These are phyloP conservation scores for Artibeus jamaicensis DNA, from an alignment of 2,797 vertebrate genomes.

Conservation along the genomic window DNA sequence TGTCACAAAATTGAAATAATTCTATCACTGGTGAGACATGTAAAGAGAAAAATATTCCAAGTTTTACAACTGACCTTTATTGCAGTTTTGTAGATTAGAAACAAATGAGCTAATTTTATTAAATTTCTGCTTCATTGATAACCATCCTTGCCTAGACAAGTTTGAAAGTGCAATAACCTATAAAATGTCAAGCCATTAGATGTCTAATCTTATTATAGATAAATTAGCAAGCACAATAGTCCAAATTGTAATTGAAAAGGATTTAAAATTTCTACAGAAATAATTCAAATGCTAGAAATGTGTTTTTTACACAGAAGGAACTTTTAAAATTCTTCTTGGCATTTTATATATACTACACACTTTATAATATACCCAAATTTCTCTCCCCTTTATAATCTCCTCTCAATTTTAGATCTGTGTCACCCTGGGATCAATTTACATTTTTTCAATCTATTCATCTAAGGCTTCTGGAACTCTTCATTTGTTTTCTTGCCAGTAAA, in stretches of 20 bases:
- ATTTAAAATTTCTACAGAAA: neutral
- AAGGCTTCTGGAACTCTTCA: neutral
- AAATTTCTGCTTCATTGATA: slow-evolving; percentile 24
- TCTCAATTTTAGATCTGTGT: neutral
- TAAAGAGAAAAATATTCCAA: slow-evolving; percentile 6
- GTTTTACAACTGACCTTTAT: slow-evolving; percentile 46
- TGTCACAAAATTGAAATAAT: slow-evolving; percentile 12
- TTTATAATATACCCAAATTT: neutral
- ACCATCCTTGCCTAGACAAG: neutral
- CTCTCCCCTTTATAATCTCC: neutral
- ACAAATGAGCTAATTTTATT: slow-evolving; percentile 44
- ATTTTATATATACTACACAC: neutral
- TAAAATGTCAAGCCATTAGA: slow-evolving; percentile 28
- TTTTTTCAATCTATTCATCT: neutral
- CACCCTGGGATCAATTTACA: neutral
- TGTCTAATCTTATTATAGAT: neutral
- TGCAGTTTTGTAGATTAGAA: neutral
- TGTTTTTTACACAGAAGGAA: neutral
- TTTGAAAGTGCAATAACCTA: slow-evolving; percentile 16
- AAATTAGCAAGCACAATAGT: neutral
- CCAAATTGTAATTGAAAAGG: neutral
- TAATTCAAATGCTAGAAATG: slow-evolving; percentile 1
- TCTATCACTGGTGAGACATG: neutral
- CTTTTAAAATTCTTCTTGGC: neutral
- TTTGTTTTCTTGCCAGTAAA: slow-evolving; percentile 2